Evolutionary conservation across 2,797 vertebrate genomes (phyloP), one percentile per base, ranked within the genome.

Genomic region (Anabas testudineus): DNA sequence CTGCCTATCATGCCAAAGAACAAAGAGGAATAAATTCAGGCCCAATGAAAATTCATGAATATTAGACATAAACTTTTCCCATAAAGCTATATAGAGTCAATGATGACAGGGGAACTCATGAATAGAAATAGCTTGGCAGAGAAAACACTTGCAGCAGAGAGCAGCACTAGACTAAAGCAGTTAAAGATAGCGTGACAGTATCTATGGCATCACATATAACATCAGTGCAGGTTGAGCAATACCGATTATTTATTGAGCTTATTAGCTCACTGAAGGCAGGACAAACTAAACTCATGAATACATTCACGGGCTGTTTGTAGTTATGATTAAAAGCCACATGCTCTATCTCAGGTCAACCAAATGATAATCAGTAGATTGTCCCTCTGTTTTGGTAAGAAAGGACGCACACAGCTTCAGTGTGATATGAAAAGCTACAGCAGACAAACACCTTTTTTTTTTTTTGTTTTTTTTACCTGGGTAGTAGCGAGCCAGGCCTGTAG

Each of bases 401-500:
- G 22, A 47, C 45, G 24, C 41, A 52, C 42, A 56, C 1, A 34
- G 32, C 22, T 5, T 54, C 14, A 45, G 5, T 26, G n/a, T 59
- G n/a, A 67, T 10, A 9, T 47, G 15, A 37, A 46, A 24, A 71
- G 15, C 55, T 21, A 41, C 18, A n/a, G n/a, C n/a, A n/a, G n/a
- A 59, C 37, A 39, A 39, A 15, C 14, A 15, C 37, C 7, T 36
- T 8, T 72, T 12, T 22, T 5, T 39, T 51, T 3, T 16, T 45
- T 24, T 19, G 39, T 10, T 22, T 15, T 3, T 48, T 52, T 53
- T 83, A 95, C 94, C 94, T 85, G 94, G 98, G 55, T 96, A 99
- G 81, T 98, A 99, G 5, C 98, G 96, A 52, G 98, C 97, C 18
- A 99, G 93, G 67, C 98, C 98, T 2, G 97, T 97, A 45, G 98